Conservation (phyloP, 2,797 vertebrate genomes). For the Staurois parvus region DNA sequence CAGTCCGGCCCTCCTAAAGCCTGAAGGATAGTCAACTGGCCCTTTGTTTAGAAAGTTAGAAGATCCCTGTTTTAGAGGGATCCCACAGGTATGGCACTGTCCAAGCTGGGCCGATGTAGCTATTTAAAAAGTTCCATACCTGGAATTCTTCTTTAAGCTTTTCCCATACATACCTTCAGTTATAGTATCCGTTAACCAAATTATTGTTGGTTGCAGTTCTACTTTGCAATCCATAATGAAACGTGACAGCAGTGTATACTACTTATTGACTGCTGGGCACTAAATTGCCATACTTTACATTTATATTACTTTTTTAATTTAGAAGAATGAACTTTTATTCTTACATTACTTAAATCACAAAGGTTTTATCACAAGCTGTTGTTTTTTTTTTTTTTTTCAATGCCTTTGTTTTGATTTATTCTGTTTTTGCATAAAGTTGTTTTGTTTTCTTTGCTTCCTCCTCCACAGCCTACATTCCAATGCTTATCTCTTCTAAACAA, state of each 20-base stretch:
- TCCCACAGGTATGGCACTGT: too few species aligned
- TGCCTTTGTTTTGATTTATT: constrained; percentile 20
- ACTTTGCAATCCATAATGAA: neutral
- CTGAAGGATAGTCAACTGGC: too few species aligned
- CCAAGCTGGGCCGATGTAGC: too few species aligned
- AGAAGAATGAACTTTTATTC: neutral
- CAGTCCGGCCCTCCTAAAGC: too few species aligned
- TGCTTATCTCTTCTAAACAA: constrained; percentile 50
- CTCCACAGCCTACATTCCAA: constrained; percentile 34
- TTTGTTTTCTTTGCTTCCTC: neutral
- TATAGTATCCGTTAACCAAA: neutral
- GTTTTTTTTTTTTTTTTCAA: neutral
- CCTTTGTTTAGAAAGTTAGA: too few species aligned
- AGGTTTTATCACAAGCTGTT: neutral
- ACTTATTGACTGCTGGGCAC: neutral
- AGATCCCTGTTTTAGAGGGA: too few species aligned
- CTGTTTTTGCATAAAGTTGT: constrained; percentile 26
- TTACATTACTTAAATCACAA: neutral
- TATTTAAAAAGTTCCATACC: too few species aligned
- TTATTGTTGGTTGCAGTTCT: neutral
- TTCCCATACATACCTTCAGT: too few species aligned
- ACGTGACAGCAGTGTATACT: neutral
- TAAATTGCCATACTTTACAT: neutral
- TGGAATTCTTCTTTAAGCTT: too few species aligned
- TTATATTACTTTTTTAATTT: neutral